Evolutionary conservation across 2,888 invertebrate genomes (phyloP).

Genomic region (Phaedon cochleariae): DNA sequence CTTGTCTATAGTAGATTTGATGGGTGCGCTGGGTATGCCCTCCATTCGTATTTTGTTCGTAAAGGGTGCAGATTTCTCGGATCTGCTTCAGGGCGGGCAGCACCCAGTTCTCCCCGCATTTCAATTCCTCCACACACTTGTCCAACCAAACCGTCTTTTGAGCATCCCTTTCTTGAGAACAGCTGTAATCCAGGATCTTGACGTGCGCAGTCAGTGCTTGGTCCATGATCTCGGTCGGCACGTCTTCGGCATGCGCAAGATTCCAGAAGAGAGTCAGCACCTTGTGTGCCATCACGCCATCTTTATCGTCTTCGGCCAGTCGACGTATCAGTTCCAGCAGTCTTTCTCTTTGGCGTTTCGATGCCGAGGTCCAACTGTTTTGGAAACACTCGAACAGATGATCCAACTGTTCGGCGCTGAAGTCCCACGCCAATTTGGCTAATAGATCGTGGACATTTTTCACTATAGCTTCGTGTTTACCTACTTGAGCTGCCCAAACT

Average conservation of each 20-base stretch:
- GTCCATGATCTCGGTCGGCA: slow-evolving; percentile 96
- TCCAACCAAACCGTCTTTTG: slow-evolving; percentile 95
- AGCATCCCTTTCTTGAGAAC: slow-evolving; percentile 92
- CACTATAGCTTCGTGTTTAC: slow-evolving; percentile 98
- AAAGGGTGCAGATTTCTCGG: slow-evolving; percentile 93
- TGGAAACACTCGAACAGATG: slow-evolving; percentile 97
- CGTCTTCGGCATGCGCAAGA: slow-evolving; percentile 94
- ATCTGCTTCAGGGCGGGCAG: slow-evolving; percentile 95
- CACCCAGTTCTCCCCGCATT: slow-evolving; percentile 89
- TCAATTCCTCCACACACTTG: slow-evolving; percentile 93
- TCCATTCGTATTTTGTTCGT: slow-evolving; percentile 82
- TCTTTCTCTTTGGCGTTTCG: slow-evolving; percentile 94
- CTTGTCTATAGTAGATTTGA: slow-evolving; percentile 67
- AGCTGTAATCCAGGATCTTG: slow-evolving; percentile 97
- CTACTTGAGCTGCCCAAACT: slow-evolving; percentile 96
- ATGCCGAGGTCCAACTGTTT: slow-evolving; percentile 92
- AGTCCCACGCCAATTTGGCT: slow-evolving; percentile 98
- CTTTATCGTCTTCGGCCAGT: slow-evolving; percentile 97
- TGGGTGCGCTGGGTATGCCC: slow-evolving; percentile 64
- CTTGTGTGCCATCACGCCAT: slow-evolving; percentile 98
- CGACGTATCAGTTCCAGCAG: slow-evolving; percentile 92
- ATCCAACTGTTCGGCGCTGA: slow-evolving; percentile 95
- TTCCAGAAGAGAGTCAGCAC: slow-evolving; percentile 96
- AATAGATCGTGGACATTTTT: slow-evolving; percentile 96
- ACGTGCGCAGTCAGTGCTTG: slow-evolving; percentile 94